phyloP scores from a whole-genome alignment of 2,888 invertebrate species.

The Bedellia somnulentella region DNA sequence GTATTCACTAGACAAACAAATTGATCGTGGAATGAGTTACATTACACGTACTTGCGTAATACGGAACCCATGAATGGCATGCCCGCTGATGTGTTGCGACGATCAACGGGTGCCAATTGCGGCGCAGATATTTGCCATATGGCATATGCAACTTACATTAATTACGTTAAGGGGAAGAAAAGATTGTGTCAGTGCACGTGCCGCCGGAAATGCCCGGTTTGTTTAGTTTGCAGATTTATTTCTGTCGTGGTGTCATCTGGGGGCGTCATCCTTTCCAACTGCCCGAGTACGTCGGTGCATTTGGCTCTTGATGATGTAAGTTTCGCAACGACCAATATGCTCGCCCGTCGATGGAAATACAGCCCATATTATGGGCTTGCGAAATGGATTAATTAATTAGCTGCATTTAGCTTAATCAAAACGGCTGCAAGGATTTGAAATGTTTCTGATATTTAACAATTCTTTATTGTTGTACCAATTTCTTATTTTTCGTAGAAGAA shows the following conservation, averaged over 20 bases:
- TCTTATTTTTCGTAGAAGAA: no score
- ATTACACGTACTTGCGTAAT: no score
- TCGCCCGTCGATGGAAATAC: slow-evolving; percentile 28
- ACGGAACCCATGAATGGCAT: slow-evolving; percentile 38
- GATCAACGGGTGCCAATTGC: slow-evolving; percentile 4
- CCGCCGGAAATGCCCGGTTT: slow-evolving; percentile 50
- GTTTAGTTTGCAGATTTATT: slow-evolving; percentile 55
- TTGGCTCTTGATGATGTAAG: slow-evolving; percentile 34
- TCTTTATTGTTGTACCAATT: no score
- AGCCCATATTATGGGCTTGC: slow-evolving; percentile 20
- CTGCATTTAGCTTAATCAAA: no score
- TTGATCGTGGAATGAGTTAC: slow-evolving; percentile 37
- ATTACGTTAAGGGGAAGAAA: slow-evolving; percentile 6
- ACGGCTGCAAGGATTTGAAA: no score
- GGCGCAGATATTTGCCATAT: slow-evolving; percentile 1
- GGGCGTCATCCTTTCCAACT: slow-evolving; percentile 41
- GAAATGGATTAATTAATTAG: slow-evolving; percentile 16
- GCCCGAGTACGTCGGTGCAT: slow-evolving; percentile 18
- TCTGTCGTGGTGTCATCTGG: slow-evolving; percentile 44
- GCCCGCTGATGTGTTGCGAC: slow-evolving; percentile 19
- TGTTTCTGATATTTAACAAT: no score
- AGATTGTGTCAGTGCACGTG: slow-evolving; percentile 41
- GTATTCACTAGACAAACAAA: slow-evolving; percentile 30
- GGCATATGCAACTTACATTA: slow-evolving; percentile 14
- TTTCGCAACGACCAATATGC: slow-evolving; percentile 31